phyloP scores from a whole-genome alignment of 2,888 invertebrate species.

The Smittia aterrima region DNA sequence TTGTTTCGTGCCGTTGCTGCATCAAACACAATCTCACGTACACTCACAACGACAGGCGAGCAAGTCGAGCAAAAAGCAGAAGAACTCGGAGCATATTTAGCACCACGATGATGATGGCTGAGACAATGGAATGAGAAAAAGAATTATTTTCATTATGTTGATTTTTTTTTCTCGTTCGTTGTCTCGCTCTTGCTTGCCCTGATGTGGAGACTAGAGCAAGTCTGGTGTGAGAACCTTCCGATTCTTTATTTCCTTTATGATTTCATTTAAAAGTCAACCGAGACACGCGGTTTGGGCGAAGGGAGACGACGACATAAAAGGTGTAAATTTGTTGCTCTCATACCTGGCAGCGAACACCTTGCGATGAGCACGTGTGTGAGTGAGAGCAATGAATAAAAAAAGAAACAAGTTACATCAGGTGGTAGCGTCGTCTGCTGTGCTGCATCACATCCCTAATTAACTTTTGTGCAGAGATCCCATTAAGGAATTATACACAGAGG shows the following conservation, averaged over 20 bases:
- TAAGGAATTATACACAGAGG: neutral
- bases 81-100: neutral
- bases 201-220: neutral
- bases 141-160: constrained; percentile 26
- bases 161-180: constrained; percentile 2
- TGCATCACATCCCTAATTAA: constrained; percentile 21
- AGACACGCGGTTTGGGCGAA: neutral
- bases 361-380: constrained; percentile 17
- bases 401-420: constrained; percentile 16
- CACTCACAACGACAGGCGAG: neutral
- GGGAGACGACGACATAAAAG: neutral
- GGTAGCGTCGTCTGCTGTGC: neutral
- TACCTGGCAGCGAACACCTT: constrained; percentile 26
- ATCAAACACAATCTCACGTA: neutral
- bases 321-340: constrained; percentile 37
- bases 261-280: constrained; percentile 4
- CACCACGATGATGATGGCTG: constrained; percentile 25
- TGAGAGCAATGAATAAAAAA: too few species aligned
- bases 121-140: constrained; percentile 5
- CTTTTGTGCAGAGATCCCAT: constrained; percentile 1
- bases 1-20: constrained; percentile 8
- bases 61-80: too few species aligned
- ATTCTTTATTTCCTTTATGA: constrained; percentile 3
- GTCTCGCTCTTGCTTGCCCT: neutral
- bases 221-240: neutral